Base-by-base conservation (phyloP, 2,113 vertebrate genomes). In the Synchiropus splendidus region DNA sequence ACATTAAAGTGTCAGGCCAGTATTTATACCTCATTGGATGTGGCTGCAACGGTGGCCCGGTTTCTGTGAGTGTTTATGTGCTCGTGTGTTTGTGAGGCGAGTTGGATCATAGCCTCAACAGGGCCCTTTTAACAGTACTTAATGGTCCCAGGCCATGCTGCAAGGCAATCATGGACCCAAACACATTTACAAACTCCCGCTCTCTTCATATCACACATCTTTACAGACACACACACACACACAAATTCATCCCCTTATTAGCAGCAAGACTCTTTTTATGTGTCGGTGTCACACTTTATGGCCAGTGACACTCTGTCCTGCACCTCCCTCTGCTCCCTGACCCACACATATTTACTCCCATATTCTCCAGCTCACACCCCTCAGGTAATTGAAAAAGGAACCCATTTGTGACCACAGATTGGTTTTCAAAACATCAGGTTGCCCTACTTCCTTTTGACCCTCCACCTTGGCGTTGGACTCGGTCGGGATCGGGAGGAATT, bases 1-100 rank as follows among this genome's bases (percentile, higher is more conserved):
- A 89, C 88, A 92, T 94, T 92, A 94, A 96, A 90, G 87, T 97
- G 94, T 96, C 92, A 91, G 68, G 75, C 62, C 79, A 86, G 86
- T 96, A 96, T 97, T 97, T 95, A 95, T 93, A 87, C 61, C 70
- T 42, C 35, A 51, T 64, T 58, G 73, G 67, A 68, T 39, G 34
- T 48, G 62, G 58, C 61, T 61, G 54, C 49, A 63, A 65, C 17
- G 54, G 43, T 60, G 40, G 34, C 51, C 36, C 1, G 2, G 33
- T 48, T 31, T 36, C 32, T 52, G 40, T 50, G 40, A 39, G 48
- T 47, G 27, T 56, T 45, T 43, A 31, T 58, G 45, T 45, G 21
- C 37, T 16, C 18, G 35, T 53, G 40, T 61, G 56, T 60, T 17
- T 40, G 35, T n/a, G 43, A 48, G 13, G 14, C 5, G 68, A 72